Evolutionary conservation across 2,888 invertebrate genomes (phyloP).

Genomic region (Nipponacmea schrenckii): DNA sequence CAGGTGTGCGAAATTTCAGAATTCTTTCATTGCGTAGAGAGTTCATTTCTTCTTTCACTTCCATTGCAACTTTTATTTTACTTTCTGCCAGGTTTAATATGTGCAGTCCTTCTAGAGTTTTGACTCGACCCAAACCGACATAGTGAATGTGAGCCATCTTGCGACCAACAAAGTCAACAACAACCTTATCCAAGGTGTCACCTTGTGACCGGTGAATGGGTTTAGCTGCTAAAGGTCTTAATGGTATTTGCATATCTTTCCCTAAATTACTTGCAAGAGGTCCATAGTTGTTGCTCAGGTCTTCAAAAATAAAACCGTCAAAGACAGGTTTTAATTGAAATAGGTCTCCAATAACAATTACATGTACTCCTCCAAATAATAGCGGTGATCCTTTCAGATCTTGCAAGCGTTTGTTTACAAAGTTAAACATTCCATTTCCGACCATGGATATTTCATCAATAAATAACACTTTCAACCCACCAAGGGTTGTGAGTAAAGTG

Average conservation of each 20-base stretch:
- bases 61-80: too few species aligned
- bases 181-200: conserved; percentile 21
- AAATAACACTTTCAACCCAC: conserved; percentile 24
- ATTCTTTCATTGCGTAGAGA: too few species aligned
- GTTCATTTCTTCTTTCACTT: too few species aligned
- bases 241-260: too few species aligned
- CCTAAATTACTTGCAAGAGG: conserved; percentile 32
- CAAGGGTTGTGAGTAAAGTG: conserved; percentile 10
- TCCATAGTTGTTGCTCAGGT: conserved; percentile 18
- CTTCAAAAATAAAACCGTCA: too few species aligned
- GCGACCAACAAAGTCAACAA: conserved; percentile 13
- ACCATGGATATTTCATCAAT: conserved; percentile 40
- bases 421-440: too few species aligned
- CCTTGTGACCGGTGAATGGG: conserved; percentile 28
- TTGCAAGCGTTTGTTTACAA: too few species aligned
- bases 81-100: too few species aligned
- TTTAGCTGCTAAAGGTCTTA: conserved; percentile 24
- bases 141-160: conserved; percentile 23
- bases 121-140: conserved; percentile 23
- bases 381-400: too few species aligned
- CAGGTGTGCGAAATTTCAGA: too few species aligned
- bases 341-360: too few species aligned
- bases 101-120: conserved; percentile 20
- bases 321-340: conserved; percentile 38
- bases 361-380: too few species aligned